Base-by-base conservation (phyloP, 2,797 vertebrate species). In the Cossypha heuglini region DNA sequence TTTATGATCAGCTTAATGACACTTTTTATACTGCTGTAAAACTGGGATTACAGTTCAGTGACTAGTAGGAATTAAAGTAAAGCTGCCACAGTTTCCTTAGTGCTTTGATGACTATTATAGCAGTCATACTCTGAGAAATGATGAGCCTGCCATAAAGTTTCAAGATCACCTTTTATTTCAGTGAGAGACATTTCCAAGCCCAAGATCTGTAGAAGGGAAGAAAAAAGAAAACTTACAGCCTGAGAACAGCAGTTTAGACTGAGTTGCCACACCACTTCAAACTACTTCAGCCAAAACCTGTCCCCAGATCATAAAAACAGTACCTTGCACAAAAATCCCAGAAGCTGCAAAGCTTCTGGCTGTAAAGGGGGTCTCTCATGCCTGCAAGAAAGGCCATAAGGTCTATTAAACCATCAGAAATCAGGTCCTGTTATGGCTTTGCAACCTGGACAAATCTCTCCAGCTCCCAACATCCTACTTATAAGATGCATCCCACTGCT, bases 11-110 rank as follows among this genome's bases (percentile, higher is more conserved):
- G 28, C 85, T 92, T 95, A 95, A 57, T 38, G 24, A 42, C 64
- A 87, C 35, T 75, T 95, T 83, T 86, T 91, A 86, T 61, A 68
- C 42, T 62, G 35, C 80, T 83, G 35, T 96, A 95, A 94, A 83
- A 84, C 33, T 42, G 80, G 15, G 16, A 73, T 95, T 86, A 89
- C 58, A 89, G 57, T 77, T 68, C 48, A 15, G 45, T 31, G 63
- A 71, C 79, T 85, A 71, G 33, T 19, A 90, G 72, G 58, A 78
- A 33, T n/a, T 64, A 11, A 45, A 75, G 66, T 42, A 67, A 92
- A 93, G 58, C 54, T 81, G 37, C 37, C 43, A 72, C 2, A 0
- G n/a, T 67, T 92, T 81, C 68, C 69, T 72, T 77, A 66, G 57
- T 57, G 42, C 51, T 88, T 76, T 9, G 1, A 66, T 31, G 35